A percentile compares a stretch with the other conserved stretches of the same genome.
phyloP scores from a whole-genome alignment of 2,797 vertebrate genomes.

The Hirundo rustica region DNA sequence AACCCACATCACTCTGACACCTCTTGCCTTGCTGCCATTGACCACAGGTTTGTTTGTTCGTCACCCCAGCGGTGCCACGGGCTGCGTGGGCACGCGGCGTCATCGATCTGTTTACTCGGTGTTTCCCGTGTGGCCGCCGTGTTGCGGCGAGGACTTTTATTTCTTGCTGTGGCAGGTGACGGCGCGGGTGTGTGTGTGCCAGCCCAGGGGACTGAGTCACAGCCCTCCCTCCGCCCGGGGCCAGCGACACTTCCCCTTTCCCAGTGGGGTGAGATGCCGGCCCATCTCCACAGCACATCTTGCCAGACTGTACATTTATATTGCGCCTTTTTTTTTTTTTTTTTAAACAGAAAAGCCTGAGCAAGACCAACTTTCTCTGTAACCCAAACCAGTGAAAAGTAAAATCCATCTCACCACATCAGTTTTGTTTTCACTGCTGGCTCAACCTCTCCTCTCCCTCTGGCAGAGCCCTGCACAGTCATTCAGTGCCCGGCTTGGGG shows the following conservation, averaged over 20 bases:
- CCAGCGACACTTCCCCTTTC: background rate
- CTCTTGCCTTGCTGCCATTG: background rate
- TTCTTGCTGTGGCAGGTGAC: conserved; percentile 29
- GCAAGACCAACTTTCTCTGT: conserved; percentile 77
- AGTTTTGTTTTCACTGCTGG: conserved; percentile 80
- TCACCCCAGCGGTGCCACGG: background rate
- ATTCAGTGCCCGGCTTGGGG: conserved; percentile 75
- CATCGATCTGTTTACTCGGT: background rate
- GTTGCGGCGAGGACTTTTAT: conserved; percentile 3
- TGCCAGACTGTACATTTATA: background rate
- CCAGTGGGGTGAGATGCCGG: fast-evolving
- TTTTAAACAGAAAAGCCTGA: conserved; percentile 2
- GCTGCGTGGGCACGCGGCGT: fast-evolving
- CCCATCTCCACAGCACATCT: background rate
- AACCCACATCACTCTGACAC: background rate
- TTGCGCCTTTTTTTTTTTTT: background rate
- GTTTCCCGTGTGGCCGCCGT: background rate
- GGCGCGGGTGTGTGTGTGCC: conserved; percentile 9
- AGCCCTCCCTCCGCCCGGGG: background rate
- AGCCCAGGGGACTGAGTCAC: conserved; percentile 61
- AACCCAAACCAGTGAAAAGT: conserved; percentile 78
- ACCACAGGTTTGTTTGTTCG: background rate
- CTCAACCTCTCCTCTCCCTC: conserved; percentile 69
- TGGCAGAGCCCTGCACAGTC: conserved; percentile 74
- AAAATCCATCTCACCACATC: conserved; percentile 79